A percentile compares a stretch with the other conserved stretches of the same genome.
Conservation (phyloP, 2,113 vertebrate species). For the Sceloporus undulatus region DNA sequence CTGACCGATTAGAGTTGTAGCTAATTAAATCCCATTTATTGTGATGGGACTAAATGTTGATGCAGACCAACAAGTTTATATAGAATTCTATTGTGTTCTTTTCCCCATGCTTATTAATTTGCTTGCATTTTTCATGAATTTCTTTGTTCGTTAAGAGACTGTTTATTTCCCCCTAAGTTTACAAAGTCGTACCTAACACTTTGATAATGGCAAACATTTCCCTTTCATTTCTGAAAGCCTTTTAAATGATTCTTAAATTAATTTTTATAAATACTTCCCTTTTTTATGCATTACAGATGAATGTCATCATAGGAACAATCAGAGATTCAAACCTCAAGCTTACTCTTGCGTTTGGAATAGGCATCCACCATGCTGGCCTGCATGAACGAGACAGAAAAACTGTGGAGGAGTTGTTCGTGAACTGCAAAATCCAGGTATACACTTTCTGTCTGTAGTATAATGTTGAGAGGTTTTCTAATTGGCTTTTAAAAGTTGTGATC, state of each 20-base stretch:
- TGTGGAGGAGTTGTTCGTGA: slow-evolving; percentile 96
- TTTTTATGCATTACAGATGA: slow-evolving; percentile 83
- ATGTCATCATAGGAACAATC: slow-evolving; percentile 90
- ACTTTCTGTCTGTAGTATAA: neutral
- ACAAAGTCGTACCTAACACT: neutral
- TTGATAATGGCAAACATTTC: neutral
- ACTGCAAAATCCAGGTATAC: slow-evolving; percentile 96
- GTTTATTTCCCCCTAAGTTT: slow-evolving; percentile 9
- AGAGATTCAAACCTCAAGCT: slow-evolving; percentile 96
- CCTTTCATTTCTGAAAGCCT: neutral
- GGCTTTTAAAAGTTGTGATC: slow-evolving; percentile 58
- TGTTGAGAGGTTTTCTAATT: slow-evolving; percentile 50
- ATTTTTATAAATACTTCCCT: slow-evolving; percentile 24
- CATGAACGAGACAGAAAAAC: slow-evolving; percentile 96
- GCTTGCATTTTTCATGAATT: slow-evolving; percentile 17
- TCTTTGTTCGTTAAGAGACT: slow-evolving; percentile 2
- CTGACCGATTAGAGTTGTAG: neutral
- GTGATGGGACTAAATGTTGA: neutral
- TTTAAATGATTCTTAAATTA: neutral
- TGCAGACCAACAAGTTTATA: neutral
- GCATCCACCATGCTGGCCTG: slow-evolving; percentile 96
- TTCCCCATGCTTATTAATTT: slow-evolving; percentile 14
- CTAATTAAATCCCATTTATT: neutral
- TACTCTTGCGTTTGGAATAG: slow-evolving; percentile 96
- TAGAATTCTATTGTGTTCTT: slow-evolving; percentile 15